Evolutionary conservation across 2,888 invertebrate species (phyloP).

Genomic region (Idaea dimidiata): DNA sequence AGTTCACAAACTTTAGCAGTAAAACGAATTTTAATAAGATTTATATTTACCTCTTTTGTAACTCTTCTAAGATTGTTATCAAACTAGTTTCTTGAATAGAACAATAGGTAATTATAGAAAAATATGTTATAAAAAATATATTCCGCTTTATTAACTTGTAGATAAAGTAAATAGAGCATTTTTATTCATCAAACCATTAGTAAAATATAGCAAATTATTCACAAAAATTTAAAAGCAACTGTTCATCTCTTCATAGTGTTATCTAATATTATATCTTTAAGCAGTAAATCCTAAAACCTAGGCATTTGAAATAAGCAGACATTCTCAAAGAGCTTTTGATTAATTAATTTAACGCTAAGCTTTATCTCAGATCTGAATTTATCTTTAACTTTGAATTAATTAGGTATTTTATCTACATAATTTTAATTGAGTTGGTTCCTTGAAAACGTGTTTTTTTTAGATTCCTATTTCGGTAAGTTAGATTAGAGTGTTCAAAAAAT

Average conservation of each 20-base stretch:
- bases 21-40: too few species aligned
- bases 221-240: background rate
- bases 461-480: background rate
- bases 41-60: background rate
- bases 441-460: background rate
- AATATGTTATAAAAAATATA: background rate
- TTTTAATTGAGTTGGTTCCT: background rate
- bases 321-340: background rate
- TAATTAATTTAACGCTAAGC: conserved; percentile 1
- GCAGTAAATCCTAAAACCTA: background rate
- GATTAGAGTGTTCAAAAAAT: background rate
- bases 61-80: background rate
- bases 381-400: conserved; percentile 1
- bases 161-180: background rate
- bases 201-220: background rate
- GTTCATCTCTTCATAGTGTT: background rate
- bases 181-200: background rate
- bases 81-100: background rate
- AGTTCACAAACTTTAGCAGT: too few species aligned
- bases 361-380: background rate
- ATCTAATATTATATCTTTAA: background rate
- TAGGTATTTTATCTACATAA: conserved; percentile 1
- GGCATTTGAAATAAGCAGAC: background rate
- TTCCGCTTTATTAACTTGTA: background rate
- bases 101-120: background rate